Evolutionary conservation across 2,888 invertebrate species (phyloP).

Genomic region (Drosophila kambysellisi): DNA sequence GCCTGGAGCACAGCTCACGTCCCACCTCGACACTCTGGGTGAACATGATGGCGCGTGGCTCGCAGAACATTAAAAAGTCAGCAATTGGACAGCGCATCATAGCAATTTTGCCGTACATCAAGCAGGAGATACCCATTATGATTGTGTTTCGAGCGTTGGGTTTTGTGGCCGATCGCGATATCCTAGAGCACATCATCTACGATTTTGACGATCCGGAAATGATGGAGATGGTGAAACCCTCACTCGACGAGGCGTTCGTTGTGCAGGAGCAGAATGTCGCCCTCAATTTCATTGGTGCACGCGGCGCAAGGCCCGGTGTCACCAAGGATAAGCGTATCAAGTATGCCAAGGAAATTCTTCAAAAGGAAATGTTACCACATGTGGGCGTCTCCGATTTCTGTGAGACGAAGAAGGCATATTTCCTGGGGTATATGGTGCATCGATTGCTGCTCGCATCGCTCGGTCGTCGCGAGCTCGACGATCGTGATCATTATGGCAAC

Average conservation of each 20-base stretch:
- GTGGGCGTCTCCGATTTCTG: constrained; percentile 99
- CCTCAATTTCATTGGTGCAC: constrained; percentile 98
- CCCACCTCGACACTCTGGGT: constrained; percentile 99
- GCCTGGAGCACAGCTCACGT: constrained; percentile 95
- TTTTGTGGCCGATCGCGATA: constrained; percentile 99
- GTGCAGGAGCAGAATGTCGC: constrained; percentile 99
- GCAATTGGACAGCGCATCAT: constrained; percentile 99
- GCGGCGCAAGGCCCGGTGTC: constrained; percentile 98
- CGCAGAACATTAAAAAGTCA: constrained; percentile 99
- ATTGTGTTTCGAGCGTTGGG: constrained; percentile 99
- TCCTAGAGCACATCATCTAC: constrained; percentile 99
- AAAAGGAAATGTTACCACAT: constrained; percentile 99
- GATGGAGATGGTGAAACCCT: constrained; percentile 99
- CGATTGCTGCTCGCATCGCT: constrained; percentile 96
- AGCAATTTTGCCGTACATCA: constrained; percentile 98
- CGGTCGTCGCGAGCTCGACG: constrained; percentile 98
- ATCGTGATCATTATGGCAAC: constrained; percentile 99
- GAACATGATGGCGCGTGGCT: constrained; percentile 99
- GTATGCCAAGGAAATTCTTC: constrained; percentile 99
- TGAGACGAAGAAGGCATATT: constrained; percentile 99
- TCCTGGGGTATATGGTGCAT: constrained; percentile 99
- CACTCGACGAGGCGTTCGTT: constrained; percentile 99
- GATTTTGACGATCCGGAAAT: constrained; percentile 99
- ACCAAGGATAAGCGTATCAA: constrained; percentile 99
- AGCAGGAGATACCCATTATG: constrained; percentile 99